These are phyloP conservation scores for Illadopsis cleaveri DNA, from an alignment of 2,113 vertebrate genomes.

Conservation along the genomic window DNA sequence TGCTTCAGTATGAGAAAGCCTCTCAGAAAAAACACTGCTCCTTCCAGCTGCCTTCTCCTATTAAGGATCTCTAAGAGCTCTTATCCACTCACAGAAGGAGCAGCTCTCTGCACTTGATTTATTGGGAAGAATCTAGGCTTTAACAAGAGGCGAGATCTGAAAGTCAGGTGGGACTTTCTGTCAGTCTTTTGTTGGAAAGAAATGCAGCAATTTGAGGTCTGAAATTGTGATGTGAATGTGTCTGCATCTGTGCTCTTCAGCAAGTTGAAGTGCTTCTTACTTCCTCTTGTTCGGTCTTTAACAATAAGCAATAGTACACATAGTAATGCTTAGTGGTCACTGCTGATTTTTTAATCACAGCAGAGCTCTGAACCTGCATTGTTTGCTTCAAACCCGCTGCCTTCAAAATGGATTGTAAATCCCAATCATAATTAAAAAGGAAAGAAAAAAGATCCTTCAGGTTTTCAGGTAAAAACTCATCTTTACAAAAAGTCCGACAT, in stretches of 20 bases:
- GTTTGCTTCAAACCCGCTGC: background rate
- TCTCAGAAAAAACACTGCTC: background rate
- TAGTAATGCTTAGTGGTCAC: background rate
- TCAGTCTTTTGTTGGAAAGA: background rate
- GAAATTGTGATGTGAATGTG: background rate
- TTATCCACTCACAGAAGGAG: background rate
- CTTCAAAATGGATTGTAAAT: background rate
- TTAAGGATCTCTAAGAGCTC: background rate
- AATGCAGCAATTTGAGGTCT: background rate
- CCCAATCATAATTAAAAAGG: background rate
- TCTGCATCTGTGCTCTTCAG: background rate
- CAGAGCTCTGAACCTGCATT: background rate
- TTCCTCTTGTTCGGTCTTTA: background rate
- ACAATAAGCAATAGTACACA: background rate
- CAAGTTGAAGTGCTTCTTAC: background rate
- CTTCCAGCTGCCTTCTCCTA: background rate
- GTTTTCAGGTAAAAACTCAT: background rate
- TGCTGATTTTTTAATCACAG: background rate
- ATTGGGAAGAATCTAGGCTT: background rate
- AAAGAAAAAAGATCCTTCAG: background rate
- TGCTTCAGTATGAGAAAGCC: constrained; percentile 11
- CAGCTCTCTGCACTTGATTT: background rate
- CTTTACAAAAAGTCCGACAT: background rate
- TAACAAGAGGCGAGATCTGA: background rate
- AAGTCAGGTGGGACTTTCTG: background rate